Evolutionary conservation across 2,888 invertebrate species (phyloP).

Genomic region (Drosophila setosimentum): DNA sequence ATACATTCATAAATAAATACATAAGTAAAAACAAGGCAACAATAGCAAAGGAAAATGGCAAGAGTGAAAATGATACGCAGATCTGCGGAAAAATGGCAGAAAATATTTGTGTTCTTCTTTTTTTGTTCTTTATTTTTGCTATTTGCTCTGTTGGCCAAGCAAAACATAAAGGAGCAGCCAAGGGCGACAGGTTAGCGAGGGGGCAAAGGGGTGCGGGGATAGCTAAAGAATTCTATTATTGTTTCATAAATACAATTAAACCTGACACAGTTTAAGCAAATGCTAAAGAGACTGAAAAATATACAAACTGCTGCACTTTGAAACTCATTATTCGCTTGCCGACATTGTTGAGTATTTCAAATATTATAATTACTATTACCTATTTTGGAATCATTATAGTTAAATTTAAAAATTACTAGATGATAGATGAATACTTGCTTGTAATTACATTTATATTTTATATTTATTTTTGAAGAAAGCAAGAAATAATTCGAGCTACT

Average conservation of each 20-base stretch:
- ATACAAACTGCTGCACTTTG: background rate
- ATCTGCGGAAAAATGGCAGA: conserved; percentile 55
- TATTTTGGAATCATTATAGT: background rate
- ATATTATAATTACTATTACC: background rate
- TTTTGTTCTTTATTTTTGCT: conserved; percentile 7
- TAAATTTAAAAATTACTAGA: background rate
- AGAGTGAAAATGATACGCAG: conserved; percentile 76
- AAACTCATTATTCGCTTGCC: background rate
- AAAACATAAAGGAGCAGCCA: conserved; percentile 31
- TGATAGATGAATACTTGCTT: background rate
- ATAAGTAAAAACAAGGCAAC: conserved; percentile 53
- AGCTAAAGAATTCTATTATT: conserved; percentile 18
- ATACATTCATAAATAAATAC: conserved; percentile 63
- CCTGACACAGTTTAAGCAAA: conserved; percentile 26
- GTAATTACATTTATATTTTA: no score
- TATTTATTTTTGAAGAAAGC: background rate
- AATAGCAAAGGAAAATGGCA: conserved; percentile 33
- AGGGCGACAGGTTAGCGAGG: conserved; percentile 15
- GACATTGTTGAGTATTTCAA: background rate
- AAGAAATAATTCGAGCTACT: background rate
- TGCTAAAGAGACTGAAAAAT: conserved; percentile 4
- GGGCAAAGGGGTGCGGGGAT: background rate
- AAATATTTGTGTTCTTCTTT: conserved; percentile 54
- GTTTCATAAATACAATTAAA: conserved; percentile 47
- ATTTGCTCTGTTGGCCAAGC: conserved; percentile 42